Evolutionary conservation across 2,797 vertebrate species (phyloP).

Genomic region (Enteromius afrohamiltoni): DNA sequence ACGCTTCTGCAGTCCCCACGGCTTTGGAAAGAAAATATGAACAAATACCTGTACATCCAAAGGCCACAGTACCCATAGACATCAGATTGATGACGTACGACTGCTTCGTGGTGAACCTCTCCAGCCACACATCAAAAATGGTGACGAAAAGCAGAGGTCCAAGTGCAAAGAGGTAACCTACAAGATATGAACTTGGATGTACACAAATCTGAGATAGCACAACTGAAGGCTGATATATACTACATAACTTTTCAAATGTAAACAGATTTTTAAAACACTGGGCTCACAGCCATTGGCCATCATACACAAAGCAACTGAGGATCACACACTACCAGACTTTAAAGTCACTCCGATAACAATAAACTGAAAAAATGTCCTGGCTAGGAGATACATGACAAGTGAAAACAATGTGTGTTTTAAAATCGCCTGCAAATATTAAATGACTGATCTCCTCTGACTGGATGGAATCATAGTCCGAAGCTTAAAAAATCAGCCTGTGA

Average conservation of each 20-base stretch:
- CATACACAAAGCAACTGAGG: neutral
- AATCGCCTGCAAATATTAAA: no score
- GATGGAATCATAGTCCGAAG: no score
- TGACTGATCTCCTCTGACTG: no score
- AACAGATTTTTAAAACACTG: no score
- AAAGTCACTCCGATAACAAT: no score
- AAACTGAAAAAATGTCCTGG: no score
- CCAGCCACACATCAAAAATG: constrained; percentile 93
- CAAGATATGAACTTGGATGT: constrained; percentile 9
- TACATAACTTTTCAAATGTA: neutral
- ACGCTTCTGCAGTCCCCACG: neutral
- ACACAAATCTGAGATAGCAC: neutral
- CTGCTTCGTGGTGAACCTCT: constrained; percentile 87
- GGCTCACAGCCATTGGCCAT: no score
- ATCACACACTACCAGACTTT: neutral
- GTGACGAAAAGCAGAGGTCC: constrained; percentile 93
- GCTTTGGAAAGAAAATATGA: constrained; percentile 5
- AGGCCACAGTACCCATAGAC: constrained; percentile 92
- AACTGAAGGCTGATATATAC: neutral
- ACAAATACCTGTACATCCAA: constrained; percentile 94
- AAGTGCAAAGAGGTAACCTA: constrained; percentile 92
- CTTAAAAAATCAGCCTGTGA: no score
- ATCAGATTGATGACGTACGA: constrained; percentile 92
- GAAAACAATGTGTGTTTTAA: no score
- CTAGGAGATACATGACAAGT: no score